phyloP scores from a whole-genome alignment of 2,797 vertebrate genomes.

The Coregonus ussuriensis region DNA sequence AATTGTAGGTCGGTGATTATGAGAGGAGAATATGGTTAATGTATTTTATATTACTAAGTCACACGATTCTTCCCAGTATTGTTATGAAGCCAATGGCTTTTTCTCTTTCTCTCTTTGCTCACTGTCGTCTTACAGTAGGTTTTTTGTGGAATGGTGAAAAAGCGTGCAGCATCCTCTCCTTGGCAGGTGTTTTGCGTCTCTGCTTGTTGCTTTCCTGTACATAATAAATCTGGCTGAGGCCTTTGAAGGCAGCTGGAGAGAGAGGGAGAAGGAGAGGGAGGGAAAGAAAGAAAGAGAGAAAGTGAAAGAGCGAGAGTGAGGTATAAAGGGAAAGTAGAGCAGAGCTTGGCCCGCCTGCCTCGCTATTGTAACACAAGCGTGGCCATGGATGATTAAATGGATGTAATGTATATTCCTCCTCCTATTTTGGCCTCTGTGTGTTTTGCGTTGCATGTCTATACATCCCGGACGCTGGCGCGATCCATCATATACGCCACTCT shows the following conservation, averaged over 20 bases:
- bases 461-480: conserved; percentile 68
- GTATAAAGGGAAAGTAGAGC: conserved; percentile 50
- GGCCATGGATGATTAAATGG: conserved; percentile 75
- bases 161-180: conserved; percentile 52
- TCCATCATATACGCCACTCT: conserved; percentile 67
- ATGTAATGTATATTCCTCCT: conserved; percentile 76
- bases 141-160: conserved; percentile 58
- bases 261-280: background rate
- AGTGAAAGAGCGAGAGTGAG: conserved; percentile 12
- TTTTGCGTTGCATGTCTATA: conserved; percentile 76
- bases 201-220: conserved; percentile 52
- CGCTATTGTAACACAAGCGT: conserved; percentile 49
- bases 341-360: conserved; percentile 44
- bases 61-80: conserved; percentile 43
- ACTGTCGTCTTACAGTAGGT: conserved; percentile 27
- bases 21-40: too few relatives aligned
- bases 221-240: conserved; percentile 70
- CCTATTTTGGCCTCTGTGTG: conserved; percentile 68
- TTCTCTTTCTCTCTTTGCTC: conserved; percentile 50
- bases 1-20: too few relatives aligned
- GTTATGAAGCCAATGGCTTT: conserved; percentile 46
- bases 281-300: conserved; percentile 11
- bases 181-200: conserved; percentile 68
- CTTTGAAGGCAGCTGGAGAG: conserved; percentile 49
- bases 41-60: too few relatives aligned